Base-by-base conservation (phyloP, 2,797 vertebrate genomes). In the Helicolenus hilgendorfi region DNA sequence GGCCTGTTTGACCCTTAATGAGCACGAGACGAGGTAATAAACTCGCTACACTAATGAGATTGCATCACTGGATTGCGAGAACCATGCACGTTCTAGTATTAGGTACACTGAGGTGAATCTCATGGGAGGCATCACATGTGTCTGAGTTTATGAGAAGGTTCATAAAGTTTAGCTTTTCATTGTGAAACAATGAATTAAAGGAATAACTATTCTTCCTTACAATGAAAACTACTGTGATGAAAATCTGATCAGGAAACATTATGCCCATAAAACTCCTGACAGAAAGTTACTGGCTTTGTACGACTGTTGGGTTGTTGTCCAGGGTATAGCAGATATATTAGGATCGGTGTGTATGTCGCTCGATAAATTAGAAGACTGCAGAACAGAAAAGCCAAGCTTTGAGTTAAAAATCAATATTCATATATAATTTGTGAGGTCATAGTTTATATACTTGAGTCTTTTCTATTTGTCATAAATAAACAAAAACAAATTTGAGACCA, bases 21-120 rank as follows among this genome's bases (percentile, higher is more conserved):
- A 85, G 38, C 3, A 74, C 3, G 63, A 36, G 53, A 75, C 4
- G 3, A 77, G 59, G 75, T 73, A 60, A 68, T 83, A 89, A 86
- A 88, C 9, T 22, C 59, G 59, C 56, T 56, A 15, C 65, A 62
- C 27, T 75, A 33, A 60, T 62, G 6, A 81, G 22, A 70, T 56
- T 74, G 26, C 29, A 15, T 41, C n/a, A 26, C 14, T 65, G 13
- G 31, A 62, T 15, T 38, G 62, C 1, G 10, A 24, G 49, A 24
- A 11, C 49, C 58, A 29, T 49, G 15, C 11, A 71, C 31, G 33
- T 67, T 64, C 58, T 20, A 49, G 24, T 41, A 49, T 14, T 5
- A 36, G 14, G n/a, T 11, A 18, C 1, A 45, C 11, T 33, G 49
- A 27, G 10, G 20, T 58, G 63, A 74, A 58, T 49, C 5, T 13